phyloP scores from a whole-genome alignment of 2,113 vertebrate genomes.

The Lepisosteus oculatus region DNA sequence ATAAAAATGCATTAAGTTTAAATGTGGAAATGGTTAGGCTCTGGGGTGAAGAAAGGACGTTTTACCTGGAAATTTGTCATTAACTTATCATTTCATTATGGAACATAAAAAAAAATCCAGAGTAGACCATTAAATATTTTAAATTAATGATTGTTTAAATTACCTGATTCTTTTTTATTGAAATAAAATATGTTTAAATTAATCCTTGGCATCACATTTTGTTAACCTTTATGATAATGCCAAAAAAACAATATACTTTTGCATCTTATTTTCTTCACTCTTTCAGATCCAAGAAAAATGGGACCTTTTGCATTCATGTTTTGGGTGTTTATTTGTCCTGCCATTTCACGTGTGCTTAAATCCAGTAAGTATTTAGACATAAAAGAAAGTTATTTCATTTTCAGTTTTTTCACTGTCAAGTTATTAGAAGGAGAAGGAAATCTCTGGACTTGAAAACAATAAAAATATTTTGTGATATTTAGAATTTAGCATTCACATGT shows the following conservation, averaged over 20 bases:
- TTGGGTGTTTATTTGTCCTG: slow-evolving; percentile 29
- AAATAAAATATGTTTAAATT: too few species aligned
- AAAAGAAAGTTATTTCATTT: neutral
- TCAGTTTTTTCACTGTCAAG: too few species aligned
- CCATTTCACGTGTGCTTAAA: slow-evolving; percentile 33
- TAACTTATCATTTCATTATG: neutral
- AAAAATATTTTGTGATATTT: too few species aligned
- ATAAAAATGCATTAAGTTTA: too few species aligned
- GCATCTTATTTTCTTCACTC: slow-evolving; percentile 10
- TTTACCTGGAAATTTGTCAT: too few species aligned
- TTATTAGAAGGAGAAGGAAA: too few species aligned
- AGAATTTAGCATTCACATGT: neutral
- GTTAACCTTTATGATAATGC: slow-evolving; percentile 28
- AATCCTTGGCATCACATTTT: slow-evolving; percentile 30
- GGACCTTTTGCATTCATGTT: slow-evolving; percentile 37
- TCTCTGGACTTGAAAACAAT: too few species aligned
- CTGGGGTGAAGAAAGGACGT: too few species aligned
- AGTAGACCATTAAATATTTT: slow-evolving; percentile 13
- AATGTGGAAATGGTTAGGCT: too few species aligned
- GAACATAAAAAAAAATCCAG: slow-evolving; percentile 21
- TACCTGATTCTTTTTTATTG: too few species aligned
- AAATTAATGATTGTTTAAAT: slow-evolving; percentile 6
- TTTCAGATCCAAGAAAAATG: slow-evolving; percentile 43
- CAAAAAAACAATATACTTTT: neutral
- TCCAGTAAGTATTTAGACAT: slow-evolving; percentile 45